phyloP scores from a whole-genome alignment of 2,888 invertebrate species.

The Empis livida region DNA sequence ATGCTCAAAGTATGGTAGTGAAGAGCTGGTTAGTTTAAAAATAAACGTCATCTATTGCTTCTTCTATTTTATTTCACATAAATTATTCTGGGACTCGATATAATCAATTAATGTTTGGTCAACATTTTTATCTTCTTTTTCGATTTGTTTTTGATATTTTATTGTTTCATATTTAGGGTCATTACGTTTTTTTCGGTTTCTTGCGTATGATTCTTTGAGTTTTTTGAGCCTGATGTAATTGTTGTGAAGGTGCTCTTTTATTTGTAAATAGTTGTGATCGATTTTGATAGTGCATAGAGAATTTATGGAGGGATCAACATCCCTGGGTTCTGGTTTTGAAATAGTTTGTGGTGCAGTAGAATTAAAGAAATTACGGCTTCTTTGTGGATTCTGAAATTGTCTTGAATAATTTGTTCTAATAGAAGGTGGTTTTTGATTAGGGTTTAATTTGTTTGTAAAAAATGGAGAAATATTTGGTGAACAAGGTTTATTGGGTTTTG shows the following conservation, averaged over 20 bases:
- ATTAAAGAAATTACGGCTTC: no score
- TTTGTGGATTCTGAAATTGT: no score
- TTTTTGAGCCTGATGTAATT: neutral
- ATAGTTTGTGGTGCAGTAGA: neutral
- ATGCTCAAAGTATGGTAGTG: constrained; percentile 7
- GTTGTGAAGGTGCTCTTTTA: constrained; percentile 1
- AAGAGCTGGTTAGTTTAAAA: constrained; percentile 8
- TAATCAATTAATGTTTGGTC: neutral
- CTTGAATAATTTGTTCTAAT: no score
- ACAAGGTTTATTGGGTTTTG: neutral
- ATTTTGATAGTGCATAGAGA: neutral
- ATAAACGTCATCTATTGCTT: constrained; percentile 3
- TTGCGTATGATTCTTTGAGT: neutral
- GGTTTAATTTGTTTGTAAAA: no score
- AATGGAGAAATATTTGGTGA: no score
- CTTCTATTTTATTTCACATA: no score
- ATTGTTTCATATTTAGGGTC: neutral
- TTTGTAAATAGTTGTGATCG: neutral
- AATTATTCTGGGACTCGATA: neutral
- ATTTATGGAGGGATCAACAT: neutral
- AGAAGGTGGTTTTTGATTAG: neutral
- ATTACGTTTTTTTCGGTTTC: neutral
- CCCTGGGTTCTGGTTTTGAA: neutral
- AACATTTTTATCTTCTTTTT: neutral
- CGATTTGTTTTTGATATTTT: neutral